A percentile compares a stretch with the other conserved stretches of the same genome.
Conservation (phyloP, 2,113 vertebrate species). For the Lanius collurio region DNA sequence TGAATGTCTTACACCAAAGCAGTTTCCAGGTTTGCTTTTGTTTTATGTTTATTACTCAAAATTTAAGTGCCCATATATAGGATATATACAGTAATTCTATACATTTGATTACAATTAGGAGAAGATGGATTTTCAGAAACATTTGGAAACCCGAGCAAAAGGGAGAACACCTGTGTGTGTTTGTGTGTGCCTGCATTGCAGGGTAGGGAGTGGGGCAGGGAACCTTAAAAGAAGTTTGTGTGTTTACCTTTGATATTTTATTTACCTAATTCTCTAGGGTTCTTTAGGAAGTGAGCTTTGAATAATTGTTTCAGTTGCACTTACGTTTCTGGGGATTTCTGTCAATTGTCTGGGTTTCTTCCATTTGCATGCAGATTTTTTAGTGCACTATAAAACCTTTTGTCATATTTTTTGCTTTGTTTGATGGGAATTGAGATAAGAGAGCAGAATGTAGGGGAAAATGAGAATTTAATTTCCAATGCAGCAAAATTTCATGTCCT, state of each 20-base stretch:
- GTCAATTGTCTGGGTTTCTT: background rate
- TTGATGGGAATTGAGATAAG: background rate
- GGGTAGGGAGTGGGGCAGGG: background rate
- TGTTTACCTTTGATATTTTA: background rate
- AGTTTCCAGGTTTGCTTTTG: background rate
- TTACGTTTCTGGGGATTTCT: background rate
- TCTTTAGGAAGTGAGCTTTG: background rate
- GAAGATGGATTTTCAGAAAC: background rate
- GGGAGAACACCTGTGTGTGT: background rate
- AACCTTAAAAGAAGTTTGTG: background rate
- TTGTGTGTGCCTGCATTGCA: background rate
- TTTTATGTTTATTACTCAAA: background rate
- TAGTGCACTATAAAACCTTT: background rate
- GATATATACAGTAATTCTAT: background rate
- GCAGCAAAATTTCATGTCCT: background rate
- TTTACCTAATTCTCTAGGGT: background rate
- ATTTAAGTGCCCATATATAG: background rate
- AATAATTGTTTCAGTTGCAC: background rate
- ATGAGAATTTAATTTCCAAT: background rate
- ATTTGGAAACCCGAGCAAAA: background rate
- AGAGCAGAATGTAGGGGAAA: background rate
- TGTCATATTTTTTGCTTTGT: background rate
- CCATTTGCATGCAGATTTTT: background rate
- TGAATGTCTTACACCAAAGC: background rate
- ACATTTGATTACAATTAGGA: background rate